phyloP scores from a whole-genome alignment of 2,888 invertebrate genomes.

The Gnatocerus cornutus region DNA sequence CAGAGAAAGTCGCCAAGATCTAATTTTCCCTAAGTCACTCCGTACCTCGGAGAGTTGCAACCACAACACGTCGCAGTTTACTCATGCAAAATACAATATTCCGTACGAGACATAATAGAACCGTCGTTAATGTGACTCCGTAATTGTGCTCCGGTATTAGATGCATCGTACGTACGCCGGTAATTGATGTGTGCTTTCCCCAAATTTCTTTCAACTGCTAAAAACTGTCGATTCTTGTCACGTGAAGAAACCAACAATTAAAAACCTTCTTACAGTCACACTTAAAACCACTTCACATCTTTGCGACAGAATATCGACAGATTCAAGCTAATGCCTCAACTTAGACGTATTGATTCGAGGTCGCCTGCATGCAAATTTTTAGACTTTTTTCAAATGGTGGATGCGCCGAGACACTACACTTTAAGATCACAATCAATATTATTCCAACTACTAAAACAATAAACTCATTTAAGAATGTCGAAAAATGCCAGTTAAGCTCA shows the following conservation, averaged over 20 bases:
- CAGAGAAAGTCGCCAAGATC: constrained; percentile 61
- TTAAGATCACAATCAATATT: too few relatives aligned
- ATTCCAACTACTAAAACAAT: too few relatives aligned
- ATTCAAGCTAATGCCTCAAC: too few relatives aligned
- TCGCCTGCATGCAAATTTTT: too few relatives aligned
- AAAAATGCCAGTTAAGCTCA: too few relatives aligned
- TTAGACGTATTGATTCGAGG: too few relatives aligned
- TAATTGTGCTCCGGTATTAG: constrained; percentile 60
- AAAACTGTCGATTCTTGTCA: constrained; percentile 11
- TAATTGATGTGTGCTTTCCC: constrained; percentile 54
- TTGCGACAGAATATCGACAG: too few relatives aligned
- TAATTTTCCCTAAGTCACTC: constrained; percentile 65
- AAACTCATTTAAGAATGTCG: too few relatives aligned
- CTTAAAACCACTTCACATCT: too few relatives aligned
- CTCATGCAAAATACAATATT: constrained; percentile 65
- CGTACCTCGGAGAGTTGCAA: constrained; percentile 62
- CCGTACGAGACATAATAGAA: constrained; percentile 61
- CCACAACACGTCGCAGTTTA: constrained; percentile 65
- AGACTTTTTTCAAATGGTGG: too few relatives aligned
- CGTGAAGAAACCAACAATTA: not conserved
- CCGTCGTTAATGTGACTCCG: constrained; percentile 61
- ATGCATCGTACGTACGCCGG: constrained; percentile 58
- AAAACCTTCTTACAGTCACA: too few relatives aligned
- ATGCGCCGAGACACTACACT: too few relatives aligned
- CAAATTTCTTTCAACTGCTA: constrained; percentile 22